These are phyloP conservation scores for Maniola jurtina DNA, from an alignment of 1,140 invertebrate species.

Conservation along the genomic window DNA sequence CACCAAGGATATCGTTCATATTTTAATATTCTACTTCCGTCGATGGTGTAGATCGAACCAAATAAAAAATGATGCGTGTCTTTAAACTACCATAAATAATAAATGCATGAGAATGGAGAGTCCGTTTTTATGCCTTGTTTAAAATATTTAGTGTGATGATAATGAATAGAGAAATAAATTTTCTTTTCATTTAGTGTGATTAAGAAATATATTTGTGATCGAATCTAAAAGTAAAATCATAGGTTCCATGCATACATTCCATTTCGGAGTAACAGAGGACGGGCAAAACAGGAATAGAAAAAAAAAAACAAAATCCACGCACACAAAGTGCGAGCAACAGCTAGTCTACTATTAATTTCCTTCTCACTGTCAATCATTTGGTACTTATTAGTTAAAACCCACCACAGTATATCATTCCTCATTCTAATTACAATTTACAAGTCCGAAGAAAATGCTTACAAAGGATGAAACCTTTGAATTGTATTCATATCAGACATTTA, in stretches of 20 bases:
- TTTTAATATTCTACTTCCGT: conserved; percentile 16
- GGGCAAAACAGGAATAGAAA: no score
- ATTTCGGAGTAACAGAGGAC: no score
- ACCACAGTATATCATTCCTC: conserved; percentile 1
- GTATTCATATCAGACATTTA: conserved; percentile 39
- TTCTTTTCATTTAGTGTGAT: not conserved
- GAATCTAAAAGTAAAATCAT: not conserved
- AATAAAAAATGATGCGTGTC: conserved; percentile 5
- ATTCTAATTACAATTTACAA: conserved; percentile 20
- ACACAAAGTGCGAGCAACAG: not conserved
- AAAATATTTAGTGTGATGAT: not conserved
- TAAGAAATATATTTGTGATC: not conserved
- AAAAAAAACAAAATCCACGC: no score
- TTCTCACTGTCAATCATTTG: not conserved
- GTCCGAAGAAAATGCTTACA: conserved; percentile 21
- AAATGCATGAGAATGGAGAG: not conserved
- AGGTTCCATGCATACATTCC: no score
- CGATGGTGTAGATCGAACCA: conserved; percentile 4
- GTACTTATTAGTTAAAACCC: not conserved
- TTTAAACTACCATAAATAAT: not conserved
- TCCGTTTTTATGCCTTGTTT: not conserved
- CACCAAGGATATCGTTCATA: conserved; percentile 17
- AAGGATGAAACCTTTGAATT: conserved; percentile 23
- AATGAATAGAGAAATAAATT: no score
- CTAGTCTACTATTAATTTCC: not conserved